phyloP scores from a whole-genome alignment of 2,797 vertebrate species.

The Anas flavirostris region DNA sequence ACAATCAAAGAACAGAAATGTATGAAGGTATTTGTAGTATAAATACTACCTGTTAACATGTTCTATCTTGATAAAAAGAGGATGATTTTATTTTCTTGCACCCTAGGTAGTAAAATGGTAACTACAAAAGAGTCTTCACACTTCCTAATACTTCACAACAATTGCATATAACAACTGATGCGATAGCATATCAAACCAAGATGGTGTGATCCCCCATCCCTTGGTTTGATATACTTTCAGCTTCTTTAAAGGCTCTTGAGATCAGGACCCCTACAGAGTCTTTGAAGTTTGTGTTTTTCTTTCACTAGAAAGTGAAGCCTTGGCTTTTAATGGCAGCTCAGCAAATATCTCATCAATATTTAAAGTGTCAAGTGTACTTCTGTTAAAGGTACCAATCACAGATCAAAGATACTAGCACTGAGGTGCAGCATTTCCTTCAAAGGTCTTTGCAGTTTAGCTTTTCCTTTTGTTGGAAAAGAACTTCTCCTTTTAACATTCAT shows the following conservation, averaged over 20 bases:
- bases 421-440: conserved; percentile 64
- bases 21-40: neutral
- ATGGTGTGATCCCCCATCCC: conserved; percentile 23
- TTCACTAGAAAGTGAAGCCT: conserved; percentile 62
- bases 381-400: conserved; percentile 69
- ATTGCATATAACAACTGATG: conserved; percentile 27
- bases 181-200: conserved; percentile 48
- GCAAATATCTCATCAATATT: conserved; percentile 78
- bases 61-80: neutral
- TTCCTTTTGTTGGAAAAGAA: conserved; percentile 50
- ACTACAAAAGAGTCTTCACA: conserved; percentile 2
- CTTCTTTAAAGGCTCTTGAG: conserved; percentile 71
- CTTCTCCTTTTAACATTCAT: conserved; percentile 9
- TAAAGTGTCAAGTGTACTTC: conserved; percentile 75
- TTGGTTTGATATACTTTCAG: conserved; percentile 64
- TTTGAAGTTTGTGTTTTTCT: conserved; percentile 71
- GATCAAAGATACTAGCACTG: conserved; percentile 65
- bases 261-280: conserved; percentile 66
- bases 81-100: conserved; percentile 4
- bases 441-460: conserved; percentile 58
- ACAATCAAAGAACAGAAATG: neutral
- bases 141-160: conserved; percentile 30
- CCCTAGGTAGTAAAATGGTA: neutral
- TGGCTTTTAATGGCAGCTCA: conserved; percentile 71
- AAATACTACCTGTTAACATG: neutral